Evolutionary conservation across 1,140 invertebrate genomes (phyloP).

Genomic region (Magallana ariakensis): DNA sequence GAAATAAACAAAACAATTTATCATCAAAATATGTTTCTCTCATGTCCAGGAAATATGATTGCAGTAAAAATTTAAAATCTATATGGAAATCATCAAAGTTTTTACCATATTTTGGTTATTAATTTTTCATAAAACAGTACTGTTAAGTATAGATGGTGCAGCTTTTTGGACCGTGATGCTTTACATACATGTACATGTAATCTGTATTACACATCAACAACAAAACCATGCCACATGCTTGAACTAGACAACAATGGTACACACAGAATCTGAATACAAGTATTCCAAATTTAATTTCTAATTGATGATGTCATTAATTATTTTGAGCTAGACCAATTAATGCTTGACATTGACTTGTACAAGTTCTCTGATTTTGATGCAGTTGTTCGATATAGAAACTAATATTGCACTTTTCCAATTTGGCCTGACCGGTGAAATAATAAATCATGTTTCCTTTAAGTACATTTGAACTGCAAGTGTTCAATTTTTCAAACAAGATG

Average conservation of each 20-base stretch:
- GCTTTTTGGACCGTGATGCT: background rate
- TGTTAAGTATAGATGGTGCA: constrained; percentile 11
- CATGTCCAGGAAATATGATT: too few species aligned
- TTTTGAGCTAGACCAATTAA: too few species aligned
- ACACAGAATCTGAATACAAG: background rate
- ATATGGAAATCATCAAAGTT: too few species aligned
- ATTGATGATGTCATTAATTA: too few species aligned
- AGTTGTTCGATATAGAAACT: background rate
- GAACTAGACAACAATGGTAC: background rate
- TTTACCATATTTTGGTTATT: too few species aligned
- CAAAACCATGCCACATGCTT: constrained; percentile 34
- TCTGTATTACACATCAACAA: background rate
- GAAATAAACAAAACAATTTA: constrained; percentile 8
- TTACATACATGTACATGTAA: too few species aligned
- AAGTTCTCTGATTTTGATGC: too few species aligned
- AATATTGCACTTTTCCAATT: background rate
- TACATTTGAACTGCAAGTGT: too few species aligned
- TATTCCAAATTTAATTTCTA: too few species aligned
- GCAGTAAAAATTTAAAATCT: too few species aligned
- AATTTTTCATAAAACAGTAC: too few species aligned
- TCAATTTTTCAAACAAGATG: background rate
- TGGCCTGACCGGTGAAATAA: constrained; percentile 19
- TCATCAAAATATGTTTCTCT: background rate
- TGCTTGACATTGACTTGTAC: too few species aligned
- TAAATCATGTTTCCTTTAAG: background rate